Conservation (phyloP, 1,140 invertebrate genomes). For the Drosophila orosa region DNA sequence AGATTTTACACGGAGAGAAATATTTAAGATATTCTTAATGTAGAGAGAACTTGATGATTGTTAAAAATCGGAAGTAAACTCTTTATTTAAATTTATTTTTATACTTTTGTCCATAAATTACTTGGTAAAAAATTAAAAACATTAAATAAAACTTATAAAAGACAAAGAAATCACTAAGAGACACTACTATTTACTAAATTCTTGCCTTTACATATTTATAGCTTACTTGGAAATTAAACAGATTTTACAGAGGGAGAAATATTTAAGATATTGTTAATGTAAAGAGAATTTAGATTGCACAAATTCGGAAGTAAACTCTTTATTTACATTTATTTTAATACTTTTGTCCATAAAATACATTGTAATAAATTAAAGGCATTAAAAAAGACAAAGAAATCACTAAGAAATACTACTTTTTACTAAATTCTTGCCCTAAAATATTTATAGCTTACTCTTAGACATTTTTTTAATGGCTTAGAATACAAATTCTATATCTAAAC, state of each 20-base stretch:
- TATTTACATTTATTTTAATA: no score
- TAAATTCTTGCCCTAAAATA: not conserved
- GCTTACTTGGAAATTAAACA: conserved; percentile 55
- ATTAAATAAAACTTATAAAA: not conserved
- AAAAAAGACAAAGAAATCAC: not conserved
- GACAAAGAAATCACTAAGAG: not conserved
- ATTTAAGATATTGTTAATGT: not conserved
- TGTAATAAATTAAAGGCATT: not conserved
- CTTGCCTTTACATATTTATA: not conserved
- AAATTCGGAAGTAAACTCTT: no score
- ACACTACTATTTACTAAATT: not conserved
- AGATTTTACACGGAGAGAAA: conserved; percentile 55
- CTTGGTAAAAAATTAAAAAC: not conserved
- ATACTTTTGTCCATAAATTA: not conserved
- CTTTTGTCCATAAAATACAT: not conserved
- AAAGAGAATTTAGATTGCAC: no score
- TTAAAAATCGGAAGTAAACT: no score
- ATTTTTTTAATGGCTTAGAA: no score
- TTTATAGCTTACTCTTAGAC: not conserved
- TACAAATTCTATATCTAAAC: not conserved
- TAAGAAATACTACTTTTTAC: no score
- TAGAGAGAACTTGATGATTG: no score
- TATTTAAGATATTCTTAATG: not conserved
- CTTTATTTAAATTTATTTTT: no score
- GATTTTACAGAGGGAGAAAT: conserved; percentile 51